phyloP scores from a whole-genome alignment of 2,888 invertebrate genomes.

The Marasmarcha lunaedactyla region DNA sequence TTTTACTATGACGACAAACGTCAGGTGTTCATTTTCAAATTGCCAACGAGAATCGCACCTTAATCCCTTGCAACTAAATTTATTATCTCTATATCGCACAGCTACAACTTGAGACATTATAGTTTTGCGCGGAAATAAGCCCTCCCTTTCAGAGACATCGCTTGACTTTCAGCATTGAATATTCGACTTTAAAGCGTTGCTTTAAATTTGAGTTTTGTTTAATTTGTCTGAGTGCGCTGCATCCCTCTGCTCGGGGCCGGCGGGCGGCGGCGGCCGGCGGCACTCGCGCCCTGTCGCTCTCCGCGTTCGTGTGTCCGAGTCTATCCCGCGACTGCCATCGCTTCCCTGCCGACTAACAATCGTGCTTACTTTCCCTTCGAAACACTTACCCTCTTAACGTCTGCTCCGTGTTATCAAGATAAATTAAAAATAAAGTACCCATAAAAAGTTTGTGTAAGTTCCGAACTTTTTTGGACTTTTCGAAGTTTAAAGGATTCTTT shows the following conservation, averaged over 20 bases:
- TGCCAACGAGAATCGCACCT: constrained; percentile 30
- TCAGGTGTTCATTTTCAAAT: constrained; percentile 61
- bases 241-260: constrained; percentile 37
- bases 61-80: constrained; percentile 27
- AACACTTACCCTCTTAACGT: constrained; percentile 26
- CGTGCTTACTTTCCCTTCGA: constrained; percentile 30
- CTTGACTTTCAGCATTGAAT: constrained; percentile 43
- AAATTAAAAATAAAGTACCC: neutral
- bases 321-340: constrained; percentile 62
- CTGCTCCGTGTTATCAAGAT: constrained; percentile 16
- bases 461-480: neutral
- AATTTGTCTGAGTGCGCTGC: constrained; percentile 38
- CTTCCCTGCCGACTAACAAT: constrained; percentile 50
- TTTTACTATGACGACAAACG: constrained; percentile 65
- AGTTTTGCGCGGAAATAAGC: constrained; percentile 29
- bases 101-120: constrained; percentile 33
- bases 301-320: constrained; percentile 60
- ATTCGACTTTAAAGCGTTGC: constrained; percentile 54
- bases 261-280: constrained; percentile 46
- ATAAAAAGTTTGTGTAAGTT: neutral
- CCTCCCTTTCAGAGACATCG: constrained; percentile 54
- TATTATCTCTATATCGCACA: constrained; percentile 21
- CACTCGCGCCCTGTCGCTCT: constrained; percentile 65
- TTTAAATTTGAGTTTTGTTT: constrained; percentile 60
- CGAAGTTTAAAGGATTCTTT: constrained; percentile 7